Evolutionary conservation across 2,888 invertebrate species (phyloP).

Genomic region (Zootermopsis nevadensis): DNA sequence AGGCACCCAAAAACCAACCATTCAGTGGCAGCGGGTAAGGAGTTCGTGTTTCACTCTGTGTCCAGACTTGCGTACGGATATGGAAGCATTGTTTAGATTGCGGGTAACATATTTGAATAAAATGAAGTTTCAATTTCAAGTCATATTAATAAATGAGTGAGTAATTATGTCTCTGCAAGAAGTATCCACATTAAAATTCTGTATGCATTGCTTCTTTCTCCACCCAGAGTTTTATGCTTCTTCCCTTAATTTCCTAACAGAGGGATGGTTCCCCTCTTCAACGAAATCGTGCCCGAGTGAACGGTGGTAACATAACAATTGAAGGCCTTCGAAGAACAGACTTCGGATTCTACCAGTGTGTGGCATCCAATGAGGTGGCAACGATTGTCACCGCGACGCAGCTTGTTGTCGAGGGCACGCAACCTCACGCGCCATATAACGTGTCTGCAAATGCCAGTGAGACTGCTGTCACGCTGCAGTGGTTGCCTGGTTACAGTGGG

Average conservation of each 20-base stretch:
- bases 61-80: too few species aligned
- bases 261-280: constrained; percentile 85
- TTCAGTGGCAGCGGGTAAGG: constrained; percentile 86
- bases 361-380: constrained; percentile 94
- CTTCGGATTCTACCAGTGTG: constrained; percentile 96
- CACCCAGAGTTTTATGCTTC: too few species aligned
- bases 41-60: too few species aligned
- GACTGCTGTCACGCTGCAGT: constrained; percentile 89
- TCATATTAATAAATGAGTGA: too few species aligned
- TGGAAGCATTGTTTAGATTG: too few species aligned
- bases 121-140: too few species aligned
- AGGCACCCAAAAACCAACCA: constrained; percentile 89
- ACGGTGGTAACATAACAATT: constrained; percentile 92
- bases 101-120: too few species aligned
- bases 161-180: too few species aligned
- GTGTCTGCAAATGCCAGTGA: constrained; percentile 89
- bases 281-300: constrained; percentile 80
- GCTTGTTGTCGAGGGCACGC: constrained; percentile 91
- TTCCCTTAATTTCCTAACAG: constrained; percentile 57
- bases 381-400: constrained; percentile 93
- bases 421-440: constrained; percentile 97
- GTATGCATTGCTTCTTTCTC: too few species aligned
- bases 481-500: constrained; percentile 96
- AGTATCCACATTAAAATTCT: too few species aligned
- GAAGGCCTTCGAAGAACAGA: constrained; percentile 87